A percentile compares a stretch with the other conserved stretches of the same genome.
phyloP scores from a whole-genome alignment of 2,797 vertebrate species.

The Cynopterus sphinx region DNA sequence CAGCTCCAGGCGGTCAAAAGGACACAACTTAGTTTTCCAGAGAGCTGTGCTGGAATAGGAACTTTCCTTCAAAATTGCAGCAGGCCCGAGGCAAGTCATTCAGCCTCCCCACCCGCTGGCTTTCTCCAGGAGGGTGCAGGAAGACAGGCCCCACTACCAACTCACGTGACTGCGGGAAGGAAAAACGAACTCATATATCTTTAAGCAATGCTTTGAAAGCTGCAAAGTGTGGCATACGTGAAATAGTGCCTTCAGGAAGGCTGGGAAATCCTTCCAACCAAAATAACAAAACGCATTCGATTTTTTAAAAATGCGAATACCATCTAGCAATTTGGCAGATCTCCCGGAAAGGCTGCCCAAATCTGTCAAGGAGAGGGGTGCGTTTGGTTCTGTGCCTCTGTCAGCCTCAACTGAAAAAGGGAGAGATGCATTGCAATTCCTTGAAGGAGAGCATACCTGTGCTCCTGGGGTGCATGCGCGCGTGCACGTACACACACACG shows the following conservation, averaged over 20 bases:
- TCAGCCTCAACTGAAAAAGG: background rate
- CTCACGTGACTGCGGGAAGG: background rate
- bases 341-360: background rate
- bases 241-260: background rate
- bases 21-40: background rate
- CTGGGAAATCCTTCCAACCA: constrained; percentile 57
- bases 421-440: background rate
- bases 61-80: background rate
- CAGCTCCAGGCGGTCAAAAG: background rate
- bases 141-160: background rate
- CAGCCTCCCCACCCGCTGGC: background rate
- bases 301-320: constrained; percentile 42
- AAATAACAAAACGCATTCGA: constrained; percentile 48
- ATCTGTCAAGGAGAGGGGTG: constrained; percentile 36
- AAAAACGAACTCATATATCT: background rate
- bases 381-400: constrained; percentile 28
- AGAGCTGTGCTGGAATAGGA: background rate
- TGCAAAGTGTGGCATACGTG: background rate
- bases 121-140: background rate
- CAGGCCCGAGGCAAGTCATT: background rate
- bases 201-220: constrained; percentile 57
- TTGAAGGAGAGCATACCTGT: background rate
- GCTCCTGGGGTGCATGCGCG: background rate
- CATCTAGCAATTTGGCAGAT: constrained; percentile 70
- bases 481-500: accelerated